Percentiles rank a stretch among this genome's conserved stretches.
phyloP scores from a whole-genome alignment of 2,113 vertebrate species.

The Ia io region DNA sequence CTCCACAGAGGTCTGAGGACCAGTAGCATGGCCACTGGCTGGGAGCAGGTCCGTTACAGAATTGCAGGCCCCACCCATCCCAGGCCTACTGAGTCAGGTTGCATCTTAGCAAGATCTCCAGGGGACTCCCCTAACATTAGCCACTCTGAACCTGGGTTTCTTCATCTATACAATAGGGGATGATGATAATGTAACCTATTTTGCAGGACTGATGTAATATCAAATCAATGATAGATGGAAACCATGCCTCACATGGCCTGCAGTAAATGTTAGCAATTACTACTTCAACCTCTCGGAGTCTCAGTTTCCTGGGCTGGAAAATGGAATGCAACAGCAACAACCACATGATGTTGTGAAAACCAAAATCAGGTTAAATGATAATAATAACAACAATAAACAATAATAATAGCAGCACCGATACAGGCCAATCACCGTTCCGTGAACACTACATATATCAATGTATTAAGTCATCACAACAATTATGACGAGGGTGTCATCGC shows the following conservation, averaged over 20 bases:
- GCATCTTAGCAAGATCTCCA: neutral
- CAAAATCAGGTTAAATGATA: neutral
- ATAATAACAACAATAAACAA: too few species aligned
- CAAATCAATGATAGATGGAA: neutral
- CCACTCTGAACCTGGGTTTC: neutral
- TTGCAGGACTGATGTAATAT: neutral
- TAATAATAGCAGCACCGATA: neutral
- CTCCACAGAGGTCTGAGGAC: neutral
- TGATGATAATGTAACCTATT: neutral
- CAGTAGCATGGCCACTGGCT: neutral
- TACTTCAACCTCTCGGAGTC: neutral
- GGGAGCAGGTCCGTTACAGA: neutral
- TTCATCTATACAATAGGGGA: neutral
- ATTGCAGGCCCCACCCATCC: rapidly evolving
- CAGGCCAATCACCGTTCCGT: neutral
- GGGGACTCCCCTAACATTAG: too few species aligned
- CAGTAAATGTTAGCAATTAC: neutral
- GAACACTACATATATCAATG: rapidly evolving
- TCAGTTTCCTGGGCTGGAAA: neutral
- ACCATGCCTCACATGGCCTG: neutral
- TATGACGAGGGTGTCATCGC: neutral
- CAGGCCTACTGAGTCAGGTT: neutral
- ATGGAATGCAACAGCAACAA: neutral
- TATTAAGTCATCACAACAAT: neutral
- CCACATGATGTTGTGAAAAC: neutral